Evolutionary conservation across 2,113 vertebrate genomes (phyloP), one percentile per base, ranked within the genome.

Genomic region (Petromus typicus): DNA sequence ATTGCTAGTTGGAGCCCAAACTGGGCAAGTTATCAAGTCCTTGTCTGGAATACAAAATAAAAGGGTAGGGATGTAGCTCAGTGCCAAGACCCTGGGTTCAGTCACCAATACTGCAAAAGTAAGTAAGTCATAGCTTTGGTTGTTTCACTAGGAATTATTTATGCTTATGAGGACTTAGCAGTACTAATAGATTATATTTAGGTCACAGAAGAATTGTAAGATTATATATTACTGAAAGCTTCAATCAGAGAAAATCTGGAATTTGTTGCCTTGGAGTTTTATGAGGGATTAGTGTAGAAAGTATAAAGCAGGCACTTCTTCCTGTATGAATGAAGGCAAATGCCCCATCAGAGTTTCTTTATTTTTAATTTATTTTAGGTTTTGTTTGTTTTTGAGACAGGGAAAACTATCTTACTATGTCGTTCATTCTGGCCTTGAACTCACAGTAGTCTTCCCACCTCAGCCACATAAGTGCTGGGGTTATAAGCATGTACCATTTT

Each of bases 171-270:
- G 54, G 54, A 56, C 23, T 90, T 78, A 56, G 1, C 14, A 63
- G 9, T 94, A n/a, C 2, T 89, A 96, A 67, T 61, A 34, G 78
- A 86, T 86, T 91, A 76, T 48, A 84, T 96, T 92, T 75, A 83
- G 64, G 12, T 86, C 54, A 73, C 16, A 59, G 32, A 67, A 4
- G 17, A 80, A 78, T 81, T 95, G 27, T 78, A 71, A 91, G 51
- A 10, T 81, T 86, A 25, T 92, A 34, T 93, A 51, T 51, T 78
- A 71, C 7, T 82, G 90, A 69, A 75, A 30, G 48, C 16, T 27
- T 92, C 16, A 96, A 40, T 93, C 59, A 43, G n/a, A 96, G 71
- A 83, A 89, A 95, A 88, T 71, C 40, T 87, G 81, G 23, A 92
- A 57, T 89, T 96, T 90, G 71, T 86, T 95, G 54, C 78, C 40